Conservation (phyloP, 2,113 vertebrate genomes). For the Nothoprocta pentlandii region DNA sequence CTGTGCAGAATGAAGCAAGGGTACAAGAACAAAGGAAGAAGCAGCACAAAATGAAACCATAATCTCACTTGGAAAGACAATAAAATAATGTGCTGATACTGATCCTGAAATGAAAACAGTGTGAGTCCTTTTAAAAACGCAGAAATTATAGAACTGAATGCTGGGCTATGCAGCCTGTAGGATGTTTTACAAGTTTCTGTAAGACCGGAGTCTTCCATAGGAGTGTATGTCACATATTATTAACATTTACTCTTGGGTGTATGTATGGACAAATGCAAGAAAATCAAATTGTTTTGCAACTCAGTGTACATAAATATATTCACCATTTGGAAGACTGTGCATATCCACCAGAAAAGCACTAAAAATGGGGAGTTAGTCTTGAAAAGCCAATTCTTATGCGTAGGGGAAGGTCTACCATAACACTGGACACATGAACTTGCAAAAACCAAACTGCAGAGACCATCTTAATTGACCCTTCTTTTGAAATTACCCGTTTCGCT, state of each 20-base stretch:
- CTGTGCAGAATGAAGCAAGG: background rate
- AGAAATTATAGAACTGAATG: background rate
- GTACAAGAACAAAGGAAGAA: background rate
- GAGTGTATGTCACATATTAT: background rate
- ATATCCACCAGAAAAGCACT: constrained; percentile 14
- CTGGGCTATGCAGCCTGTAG: background rate
- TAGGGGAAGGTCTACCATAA: constrained; percentile 45
- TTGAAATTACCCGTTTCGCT: constrained; percentile 85
- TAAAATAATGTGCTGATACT: background rate
- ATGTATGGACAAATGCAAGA: constrained; percentile 26
- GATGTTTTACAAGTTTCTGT: background rate
- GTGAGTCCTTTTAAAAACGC: background rate
- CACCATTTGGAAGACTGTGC: constrained; percentile 15
- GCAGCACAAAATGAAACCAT: background rate
- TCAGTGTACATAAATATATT: background rate
- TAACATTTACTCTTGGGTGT: background rate
- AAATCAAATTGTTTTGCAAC: constrained; percentile 57
- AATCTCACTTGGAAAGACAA: background rate
- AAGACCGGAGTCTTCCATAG: background rate
- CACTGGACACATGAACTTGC: constrained; percentile 51
- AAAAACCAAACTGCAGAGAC: constrained; percentile 46
- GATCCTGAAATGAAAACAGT: background rate
- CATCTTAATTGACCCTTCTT: constrained; percentile 66
- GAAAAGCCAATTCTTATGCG: constrained; percentile 43
- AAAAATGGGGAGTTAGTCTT: constrained; percentile 68